These are phyloP conservation scores for Pachymerium ferrugineum DNA, from an alignment of 2,888 invertebrate genomes.

Conservation along the genomic window DNA sequence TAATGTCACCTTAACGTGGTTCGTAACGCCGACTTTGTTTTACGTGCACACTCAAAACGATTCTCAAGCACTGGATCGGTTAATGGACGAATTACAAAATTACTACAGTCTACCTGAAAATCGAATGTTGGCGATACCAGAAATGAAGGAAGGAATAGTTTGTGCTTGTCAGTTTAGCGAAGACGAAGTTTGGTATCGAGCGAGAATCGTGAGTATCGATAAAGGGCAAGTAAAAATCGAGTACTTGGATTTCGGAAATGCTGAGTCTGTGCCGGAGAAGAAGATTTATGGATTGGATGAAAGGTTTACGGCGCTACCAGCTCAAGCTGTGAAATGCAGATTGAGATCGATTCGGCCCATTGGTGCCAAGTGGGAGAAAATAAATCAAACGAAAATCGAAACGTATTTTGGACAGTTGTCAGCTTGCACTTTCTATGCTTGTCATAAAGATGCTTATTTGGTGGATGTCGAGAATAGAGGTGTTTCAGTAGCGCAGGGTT, in stretches of 20 bases:
- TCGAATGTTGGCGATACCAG: conserved; percentile 28
- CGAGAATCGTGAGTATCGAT: neutral
- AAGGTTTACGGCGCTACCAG: conserved; percentile 29
- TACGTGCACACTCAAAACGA: conserved; percentile 39
- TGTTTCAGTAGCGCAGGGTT: neutral
- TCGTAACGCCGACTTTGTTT: conserved; percentile 41
- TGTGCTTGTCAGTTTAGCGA: conserved; percentile 34
- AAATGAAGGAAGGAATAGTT: conserved; percentile 29
- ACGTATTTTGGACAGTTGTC: conserved; percentile 6
- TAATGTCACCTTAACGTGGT: conserved; percentile 39
- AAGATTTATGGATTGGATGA: conserved; percentile 31
- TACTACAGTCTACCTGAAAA: conserved; percentile 29
- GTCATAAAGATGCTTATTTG: neutral
- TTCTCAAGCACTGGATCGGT: conserved; percentile 36
- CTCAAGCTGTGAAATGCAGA: conserved; percentile 36
- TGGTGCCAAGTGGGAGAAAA: neutral
- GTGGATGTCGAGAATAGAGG: neutral
- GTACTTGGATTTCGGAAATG: conserved; percentile 30
- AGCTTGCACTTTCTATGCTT: neutral
- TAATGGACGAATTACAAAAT: conserved; percentile 37
- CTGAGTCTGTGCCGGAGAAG: neutral
- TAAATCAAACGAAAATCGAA: neutral
- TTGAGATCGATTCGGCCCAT: neutral
- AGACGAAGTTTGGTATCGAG: conserved; percentile 25
- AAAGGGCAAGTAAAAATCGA: neutral